A percentile compares a stretch with the other conserved stretches of the same genome.
Evolutionary conservation across 2,113 vertebrate genomes (phyloP).

Genomic region (Saccopteryx leptura): DNA sequence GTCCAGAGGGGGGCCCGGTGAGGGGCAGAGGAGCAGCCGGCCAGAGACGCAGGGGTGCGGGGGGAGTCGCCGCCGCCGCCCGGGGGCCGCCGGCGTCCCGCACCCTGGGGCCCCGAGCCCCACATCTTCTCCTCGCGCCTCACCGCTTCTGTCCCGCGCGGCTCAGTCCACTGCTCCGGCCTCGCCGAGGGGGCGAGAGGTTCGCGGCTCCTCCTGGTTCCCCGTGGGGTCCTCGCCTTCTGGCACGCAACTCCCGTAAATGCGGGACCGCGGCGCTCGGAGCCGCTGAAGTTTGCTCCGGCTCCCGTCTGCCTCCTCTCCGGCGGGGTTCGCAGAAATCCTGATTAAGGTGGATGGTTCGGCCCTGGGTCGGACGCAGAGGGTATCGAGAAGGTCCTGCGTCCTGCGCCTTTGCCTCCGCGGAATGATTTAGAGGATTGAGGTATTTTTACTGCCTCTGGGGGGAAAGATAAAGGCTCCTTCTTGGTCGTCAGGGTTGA

Average conservation of each 20-base stretch:
- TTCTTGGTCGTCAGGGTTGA: conserved; percentile 20
- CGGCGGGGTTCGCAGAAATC: not conserved
- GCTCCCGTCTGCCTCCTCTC: not conserved
- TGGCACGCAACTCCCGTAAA: not conserved
- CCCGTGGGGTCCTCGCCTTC: not conserved
- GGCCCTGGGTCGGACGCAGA: not conserved
- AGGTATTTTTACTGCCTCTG: not conserved
- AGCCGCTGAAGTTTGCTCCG: conserved; percentile 76
- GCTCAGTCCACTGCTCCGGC: not conserved
- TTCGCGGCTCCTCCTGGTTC: not conserved
- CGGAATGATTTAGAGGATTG: not conserved
- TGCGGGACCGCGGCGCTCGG: not conserved
- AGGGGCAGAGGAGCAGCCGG: conserved; percentile 61
- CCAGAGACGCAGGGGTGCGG: conserved; percentile 48
- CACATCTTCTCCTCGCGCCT: conserved; percentile 68
- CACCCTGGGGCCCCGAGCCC: conserved; percentile 77
- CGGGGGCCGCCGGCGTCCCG: conserved; percentile 48
- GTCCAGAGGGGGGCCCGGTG: conserved; percentile 80
- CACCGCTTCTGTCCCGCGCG: not conserved
- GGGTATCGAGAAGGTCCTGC: conserved; percentile 27
- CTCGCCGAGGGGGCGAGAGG: not conserved
- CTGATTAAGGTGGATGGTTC: not conserved
- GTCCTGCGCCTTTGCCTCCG: not conserved
- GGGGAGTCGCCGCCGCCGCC: not conserved
- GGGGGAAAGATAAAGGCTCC: not conserved